Evolutionary conservation across 2,113 vertebrate species (phyloP), one percentile per base, ranked within the genome.

Genomic region (Sclerurus mexicanus): DNA sequence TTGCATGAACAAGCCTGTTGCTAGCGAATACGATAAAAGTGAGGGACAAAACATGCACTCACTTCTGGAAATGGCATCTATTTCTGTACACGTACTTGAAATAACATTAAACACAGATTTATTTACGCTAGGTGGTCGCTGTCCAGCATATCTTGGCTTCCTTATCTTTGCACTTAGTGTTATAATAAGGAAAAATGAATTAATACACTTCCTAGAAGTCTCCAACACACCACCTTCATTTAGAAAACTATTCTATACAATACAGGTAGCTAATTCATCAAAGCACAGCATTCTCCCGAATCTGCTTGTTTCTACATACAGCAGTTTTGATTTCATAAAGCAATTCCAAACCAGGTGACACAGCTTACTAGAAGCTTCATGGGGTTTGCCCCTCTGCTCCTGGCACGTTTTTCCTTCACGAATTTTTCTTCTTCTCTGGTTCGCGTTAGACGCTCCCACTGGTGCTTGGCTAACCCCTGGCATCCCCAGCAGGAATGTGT

Each of bases 61-160:
- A 22, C 27, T 92, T 71, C 58, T 71, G 72, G 78, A 96, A 96
- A 93, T 7, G 40, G 42, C 42, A 86, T 55, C 83, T 96, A 76
- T 71, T 96, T 96, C 86, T 86, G 39, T 55, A 80, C 27, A 60
- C 31, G 15, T 72, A 31, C 44, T 84, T 71, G 47, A 93, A 95
- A 58, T 66, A 93, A 78, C 33, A 90, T 80, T 87, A 56, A 86
- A 83, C 47, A 67, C 46, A 63, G 58, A 40, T 37, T 84, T 20
- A 22, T 50, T 88, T 63, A 30, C 30, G 68, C 25, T 9, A 42
- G 17, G 20, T 1, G 3, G 40, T 58, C 78, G 72, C 0, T 0
- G n/a, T 44, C 85, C 71, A 77, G 63, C 27, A 10, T n/a, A 68
- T 77, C 72, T 85, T 77, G 79, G 53, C 40, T 56, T 95, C 73